phyloP scores from a whole-genome alignment of 2,113 vertebrate genomes.

The Argyrosomus japonicus region DNA sequence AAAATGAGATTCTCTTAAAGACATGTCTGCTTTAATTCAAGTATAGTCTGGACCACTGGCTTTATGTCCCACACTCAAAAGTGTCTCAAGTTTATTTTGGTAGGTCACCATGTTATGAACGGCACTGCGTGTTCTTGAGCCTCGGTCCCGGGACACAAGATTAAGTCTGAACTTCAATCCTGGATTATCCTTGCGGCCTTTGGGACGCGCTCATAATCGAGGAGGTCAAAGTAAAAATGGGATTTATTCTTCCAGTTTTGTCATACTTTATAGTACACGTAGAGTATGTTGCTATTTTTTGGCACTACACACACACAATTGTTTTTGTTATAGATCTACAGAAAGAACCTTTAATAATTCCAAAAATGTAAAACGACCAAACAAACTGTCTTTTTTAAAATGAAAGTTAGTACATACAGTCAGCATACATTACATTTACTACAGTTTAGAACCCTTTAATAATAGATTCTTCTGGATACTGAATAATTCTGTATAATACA shows the following conservation, averaged over 20 bases:
- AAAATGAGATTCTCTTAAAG: not conserved
- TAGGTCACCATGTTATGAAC: constrained; percentile 51
- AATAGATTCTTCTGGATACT: not conserved
- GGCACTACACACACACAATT: not conserved
- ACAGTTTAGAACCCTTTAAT: constrained; percentile 5
- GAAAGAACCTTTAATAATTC: not conserved
- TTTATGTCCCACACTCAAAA: constrained; percentile 16
- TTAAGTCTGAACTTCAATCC: constrained; percentile 70
- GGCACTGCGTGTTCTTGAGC: constrained; percentile 64
- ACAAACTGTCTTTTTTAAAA: not conserved
- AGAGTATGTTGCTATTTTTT: not conserved
- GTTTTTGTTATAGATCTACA: not conserved
- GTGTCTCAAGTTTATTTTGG: constrained; percentile 41
- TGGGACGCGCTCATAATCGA: constrained; percentile 58
- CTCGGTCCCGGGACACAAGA: constrained; percentile 61
- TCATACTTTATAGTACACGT: not conserved
- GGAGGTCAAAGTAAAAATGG: constrained; percentile 66
- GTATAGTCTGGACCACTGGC: constrained; percentile 10
- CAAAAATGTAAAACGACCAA: not conserved
- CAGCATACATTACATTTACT: not conserved
- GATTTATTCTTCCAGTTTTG: constrained; percentile 35
- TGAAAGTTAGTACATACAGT: too few species aligned
- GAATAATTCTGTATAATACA: not conserved
- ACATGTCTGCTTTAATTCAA: constrained; percentile 1
- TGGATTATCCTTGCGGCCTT: constrained; percentile 73